phyloP scores from a whole-genome alignment of 23 tunicate species.

The Halocynthia aurantium region DNA sequence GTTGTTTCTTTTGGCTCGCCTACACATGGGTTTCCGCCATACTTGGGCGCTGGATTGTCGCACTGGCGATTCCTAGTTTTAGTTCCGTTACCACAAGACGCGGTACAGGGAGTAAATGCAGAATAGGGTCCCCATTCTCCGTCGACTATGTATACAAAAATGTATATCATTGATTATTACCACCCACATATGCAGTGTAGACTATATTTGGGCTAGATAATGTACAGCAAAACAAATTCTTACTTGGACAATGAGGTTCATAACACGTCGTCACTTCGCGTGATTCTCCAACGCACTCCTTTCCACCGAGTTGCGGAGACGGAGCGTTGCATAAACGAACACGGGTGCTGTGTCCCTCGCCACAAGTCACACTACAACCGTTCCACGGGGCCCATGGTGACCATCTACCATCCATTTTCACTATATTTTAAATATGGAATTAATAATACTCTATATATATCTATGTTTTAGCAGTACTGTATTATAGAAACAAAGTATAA shows the following conservation, averaged over 20 bases:
- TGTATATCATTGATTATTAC: not conserved
- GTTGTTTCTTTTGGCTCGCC: conserved; percentile 40
- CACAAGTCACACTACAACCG: conserved; percentile 77
- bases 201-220: not conserved
- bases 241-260: conserved; percentile 62
- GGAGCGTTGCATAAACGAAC: conserved; percentile 79
- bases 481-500: not conserved
- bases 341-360: conserved; percentile 47
- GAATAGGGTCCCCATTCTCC: conserved; percentile 80
- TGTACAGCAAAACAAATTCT: not conserved
- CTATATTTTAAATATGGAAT: conserved; percentile 5
- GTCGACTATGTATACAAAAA: conserved; percentile 38
- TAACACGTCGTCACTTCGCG: conserved; percentile 44
- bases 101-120: conserved; percentile 54
- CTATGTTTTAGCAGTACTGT: no score
- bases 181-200: not conserved
- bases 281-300: conserved; percentile 51
- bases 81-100: conserved; percentile 67
- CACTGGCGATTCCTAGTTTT: conserved; percentile 48
- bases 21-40: conserved; percentile 60
- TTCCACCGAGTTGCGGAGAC: conserved; percentile 66
- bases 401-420: conserved; percentile 77
- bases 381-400: conserved; percentile 86
- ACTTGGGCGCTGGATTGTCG: conserved; percentile 79
- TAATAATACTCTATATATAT: not conserved